Evolutionary conservation across 2,797 vertebrate species (phyloP).

Genomic region (Trachops cirrhosus): DNA sequence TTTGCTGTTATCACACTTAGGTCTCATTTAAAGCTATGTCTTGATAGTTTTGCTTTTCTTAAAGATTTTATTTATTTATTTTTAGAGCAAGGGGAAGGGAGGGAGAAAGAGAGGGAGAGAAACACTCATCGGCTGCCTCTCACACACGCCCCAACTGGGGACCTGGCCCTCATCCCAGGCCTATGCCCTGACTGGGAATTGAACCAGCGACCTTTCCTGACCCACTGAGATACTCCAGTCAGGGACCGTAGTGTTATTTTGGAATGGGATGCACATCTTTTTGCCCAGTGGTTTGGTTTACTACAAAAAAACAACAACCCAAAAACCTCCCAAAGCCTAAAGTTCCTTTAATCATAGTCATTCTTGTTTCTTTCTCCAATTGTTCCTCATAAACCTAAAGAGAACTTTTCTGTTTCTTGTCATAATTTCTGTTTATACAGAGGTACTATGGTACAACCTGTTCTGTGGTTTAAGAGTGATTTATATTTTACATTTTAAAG

Average conservation of each 20-base stretch:
- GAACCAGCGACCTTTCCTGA: neutral
- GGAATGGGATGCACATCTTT: neutral
- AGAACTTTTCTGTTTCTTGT: slow-evolving; percentile 59
- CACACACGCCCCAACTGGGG: neutral
- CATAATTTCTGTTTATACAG: slow-evolving; percentile 42
- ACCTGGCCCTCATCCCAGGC: neutral
- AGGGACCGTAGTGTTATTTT: slow-evolving; percentile 38
- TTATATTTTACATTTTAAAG: slow-evolving; percentile 40
- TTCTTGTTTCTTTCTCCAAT: slow-evolving; percentile 41
- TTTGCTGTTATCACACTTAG: neutral
- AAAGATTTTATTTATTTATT: neutral
- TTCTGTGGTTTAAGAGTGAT: neutral
- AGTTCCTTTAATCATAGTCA: slow-evolving; percentile 44
- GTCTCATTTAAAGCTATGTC: neutral
- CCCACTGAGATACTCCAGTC: neutral
- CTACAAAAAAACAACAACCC: neutral
- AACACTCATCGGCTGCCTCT: neutral
- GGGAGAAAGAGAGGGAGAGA: neutral
- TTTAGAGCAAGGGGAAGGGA: neutral
- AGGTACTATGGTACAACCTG: slow-evolving; percentile 3
- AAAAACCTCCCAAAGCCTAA: neutral
- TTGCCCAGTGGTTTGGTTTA: slow-evolving; percentile 39
- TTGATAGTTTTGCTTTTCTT: neutral
- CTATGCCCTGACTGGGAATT: neutral
- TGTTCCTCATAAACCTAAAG: slow-evolving; percentile 44